These are phyloP conservation scores for Heliconius cydno DNA, from an alignment of 2,888 invertebrate species.

Conservation along the genomic window DNA sequence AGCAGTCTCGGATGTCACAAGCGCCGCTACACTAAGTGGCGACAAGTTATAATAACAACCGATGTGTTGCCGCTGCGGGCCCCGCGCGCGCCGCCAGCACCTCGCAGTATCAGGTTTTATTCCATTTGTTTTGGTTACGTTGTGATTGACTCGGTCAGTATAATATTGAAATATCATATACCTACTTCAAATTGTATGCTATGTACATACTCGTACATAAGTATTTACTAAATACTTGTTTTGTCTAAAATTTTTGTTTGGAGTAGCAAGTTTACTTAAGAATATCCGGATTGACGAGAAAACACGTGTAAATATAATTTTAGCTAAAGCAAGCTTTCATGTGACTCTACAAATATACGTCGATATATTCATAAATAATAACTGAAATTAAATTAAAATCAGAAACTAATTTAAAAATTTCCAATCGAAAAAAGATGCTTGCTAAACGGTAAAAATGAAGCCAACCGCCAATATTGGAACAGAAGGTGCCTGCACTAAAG, in stretches of 20 bases:
- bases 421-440: neutral
- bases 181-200: neutral
- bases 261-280: neutral
- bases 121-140: slow-evolving; percentile 43
- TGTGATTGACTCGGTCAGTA: slow-evolving; percentile 30
- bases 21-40: slow-evolving; percentile 69
- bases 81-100: slow-evolving; percentile 49
- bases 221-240: too few relatives aligned
- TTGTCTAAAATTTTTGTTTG: neutral
- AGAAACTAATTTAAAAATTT: neutral
- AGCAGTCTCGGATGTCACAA: slow-evolving; percentile 67
- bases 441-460: neutral
- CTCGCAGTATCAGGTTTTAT: slow-evolving; percentile 58
- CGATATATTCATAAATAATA: neutral
- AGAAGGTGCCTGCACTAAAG: neutral
- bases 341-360: neutral
- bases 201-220: too few relatives aligned
- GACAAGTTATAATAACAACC: slow-evolving; percentile 77
- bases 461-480: neutral
- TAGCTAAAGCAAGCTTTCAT: neutral
- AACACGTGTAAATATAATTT: neutral
- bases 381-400: neutral
- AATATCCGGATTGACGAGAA: neutral
- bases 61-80: slow-evolving; percentile 59
- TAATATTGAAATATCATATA: neutral